Base-by-base conservation (phyloP, 2,113 vertebrate species). In the Progne subis region DNA sequence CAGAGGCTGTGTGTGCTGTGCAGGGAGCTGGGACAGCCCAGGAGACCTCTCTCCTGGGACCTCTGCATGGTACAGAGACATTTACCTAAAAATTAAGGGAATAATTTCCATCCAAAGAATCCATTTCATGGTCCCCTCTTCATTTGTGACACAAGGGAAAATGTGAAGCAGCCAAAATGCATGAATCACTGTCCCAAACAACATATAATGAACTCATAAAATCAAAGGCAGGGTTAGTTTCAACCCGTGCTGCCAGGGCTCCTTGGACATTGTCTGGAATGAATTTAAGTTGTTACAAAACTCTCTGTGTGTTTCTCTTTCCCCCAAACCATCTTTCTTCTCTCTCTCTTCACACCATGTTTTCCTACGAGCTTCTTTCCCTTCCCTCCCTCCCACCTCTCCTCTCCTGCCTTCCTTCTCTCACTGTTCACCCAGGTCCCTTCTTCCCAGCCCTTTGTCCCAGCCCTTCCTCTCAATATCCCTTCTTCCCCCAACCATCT, bases 171-270 rank as follows among this genome's bases (percentile, higher is more conserved):
- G 96, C 96, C 96, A 97, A 95, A 78, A 95, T 20, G 86, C 18
- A 87, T 96, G 96, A 97, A 95, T 97, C 95, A 96, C 93, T 96
- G 93, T 95, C 90, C 93, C 96, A 96, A 96, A 96, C 76, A 96
- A 96, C 96, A 94, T 97, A 97, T 95, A 97, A 97, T 94, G 90
- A 96, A 96, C 95, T 97, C 93, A 97, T 96, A 96, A 97, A 96
- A 96, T 95, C 93, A 95, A 96, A 96, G 96, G 93, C 94, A 96
- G 95, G 88, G 94, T 94, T 97, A 96, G 92, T 96, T 96, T 96
- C 93, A 97, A 88, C 94, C 80, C 93, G 16, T 94, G 94, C 93
- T 96, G 93, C 95, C 95, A 96, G 93, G 88, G 92, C 57, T 97
- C 88, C 93, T 96, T 92, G 95, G 95, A 96, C 95, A 96, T 96